Conservation (phyloP, 2,113 vertebrate genomes). For the Laterallus jamaicensis region DNA sequence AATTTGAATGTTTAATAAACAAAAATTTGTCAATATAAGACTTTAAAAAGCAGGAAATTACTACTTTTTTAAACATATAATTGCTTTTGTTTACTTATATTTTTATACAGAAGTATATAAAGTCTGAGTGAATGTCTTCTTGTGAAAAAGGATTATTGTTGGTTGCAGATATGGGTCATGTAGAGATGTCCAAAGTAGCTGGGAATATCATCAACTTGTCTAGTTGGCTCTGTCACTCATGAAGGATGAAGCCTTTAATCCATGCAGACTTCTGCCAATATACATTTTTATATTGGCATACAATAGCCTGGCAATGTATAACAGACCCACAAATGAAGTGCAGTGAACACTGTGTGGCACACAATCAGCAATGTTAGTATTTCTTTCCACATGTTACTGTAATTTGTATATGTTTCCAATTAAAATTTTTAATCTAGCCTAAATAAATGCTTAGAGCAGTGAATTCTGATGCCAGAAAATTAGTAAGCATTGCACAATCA, state of each 20-base stretch:
- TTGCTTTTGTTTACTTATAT: not conserved
- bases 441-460: not conserved
- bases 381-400: not conserved
- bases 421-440: not conserved
- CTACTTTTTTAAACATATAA: not conserved
- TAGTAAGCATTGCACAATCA: not conserved
- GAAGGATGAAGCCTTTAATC: not conserved
- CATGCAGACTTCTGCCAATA: not conserved
- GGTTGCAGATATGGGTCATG: not conserved
- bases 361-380: not conserved
- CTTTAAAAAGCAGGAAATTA: not conserved
- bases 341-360: not conserved
- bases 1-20: not conserved
- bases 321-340: not conserved
- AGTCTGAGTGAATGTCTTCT: not conserved
- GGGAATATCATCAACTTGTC: not conserved
- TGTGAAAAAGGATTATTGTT: not conserved
- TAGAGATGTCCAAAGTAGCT: not conserved
- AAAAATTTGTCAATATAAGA: not conserved
- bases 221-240: not conserved
- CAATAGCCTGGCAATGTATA: not conserved
- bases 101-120: not conserved
- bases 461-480: not conserved
- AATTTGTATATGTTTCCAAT: not conserved
- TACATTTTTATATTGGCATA: not conserved